These are phyloP conservation scores for Clytia hemisphaerica DNA, from an alignment of 30 jellyfish, hydroid and myxozoan genomes.

Conservation along the genomic window DNA sequence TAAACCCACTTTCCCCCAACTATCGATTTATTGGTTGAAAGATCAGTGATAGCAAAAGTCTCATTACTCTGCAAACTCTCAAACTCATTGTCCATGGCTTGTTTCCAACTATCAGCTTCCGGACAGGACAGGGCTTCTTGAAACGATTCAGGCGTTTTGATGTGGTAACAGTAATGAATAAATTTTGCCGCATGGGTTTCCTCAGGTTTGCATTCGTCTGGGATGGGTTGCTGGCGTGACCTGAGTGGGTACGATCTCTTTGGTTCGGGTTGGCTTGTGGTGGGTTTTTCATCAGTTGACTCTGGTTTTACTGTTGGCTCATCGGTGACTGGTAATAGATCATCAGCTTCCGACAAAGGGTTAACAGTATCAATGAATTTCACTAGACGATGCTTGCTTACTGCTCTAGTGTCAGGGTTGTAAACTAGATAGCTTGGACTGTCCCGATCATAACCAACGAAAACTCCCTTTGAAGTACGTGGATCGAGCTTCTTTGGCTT, in stretches of 20 bases:
- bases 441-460: too few relatives aligned
- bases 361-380: too few relatives aligned
- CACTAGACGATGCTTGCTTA: neutral
- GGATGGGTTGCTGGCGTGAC: slow-evolving; percentile 3
- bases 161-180: too few relatives aligned
- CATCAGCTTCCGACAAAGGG: neutral
- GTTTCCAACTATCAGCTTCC: too few relatives aligned
- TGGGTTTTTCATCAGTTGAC: neutral
- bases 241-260: neutral
- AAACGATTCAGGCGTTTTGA: too few relatives aligned
- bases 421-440: too few relatives aligned
- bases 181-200: too few relatives aligned
- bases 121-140: too few relatives aligned
- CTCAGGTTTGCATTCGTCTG: too few relatives aligned
- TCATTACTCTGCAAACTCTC: slow-evolving; percentile 10
- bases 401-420: neutral
- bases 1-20: slow-evolving; percentile 34
- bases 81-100: too few relatives aligned
- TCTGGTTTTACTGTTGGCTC: neutral
- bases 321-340: neutral
- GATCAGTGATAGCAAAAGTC: neutral
- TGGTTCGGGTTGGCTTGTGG: neutral
- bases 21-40: neutral
- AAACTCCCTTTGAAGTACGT: neutral
- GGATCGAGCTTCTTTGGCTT: too few relatives aligned